These are phyloP conservation scores for Anas platyrhynchos DNA, from an alignment of 2,113 vertebrate species.

Conservation along the genomic window DNA sequence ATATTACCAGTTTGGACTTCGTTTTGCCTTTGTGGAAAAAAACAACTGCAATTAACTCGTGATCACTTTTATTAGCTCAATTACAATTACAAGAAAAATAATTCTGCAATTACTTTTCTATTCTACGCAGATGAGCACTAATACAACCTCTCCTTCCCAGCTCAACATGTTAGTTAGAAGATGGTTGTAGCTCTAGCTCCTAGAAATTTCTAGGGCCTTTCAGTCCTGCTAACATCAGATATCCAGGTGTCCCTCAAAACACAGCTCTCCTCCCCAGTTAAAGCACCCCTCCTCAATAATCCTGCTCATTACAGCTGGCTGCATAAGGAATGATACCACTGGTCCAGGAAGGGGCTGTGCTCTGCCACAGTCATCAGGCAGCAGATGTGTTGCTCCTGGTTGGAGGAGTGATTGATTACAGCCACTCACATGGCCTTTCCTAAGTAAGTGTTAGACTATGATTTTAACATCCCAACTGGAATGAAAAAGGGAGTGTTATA, in stretches of 20 bases:
- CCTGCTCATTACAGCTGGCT: neutral
- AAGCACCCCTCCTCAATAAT: neutral
- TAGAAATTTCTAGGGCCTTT: neutral
- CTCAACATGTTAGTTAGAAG: neutral
- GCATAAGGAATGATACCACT: neutral
- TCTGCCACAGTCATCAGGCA: neutral
- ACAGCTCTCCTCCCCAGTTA: neutral
- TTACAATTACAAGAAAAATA: neutral
- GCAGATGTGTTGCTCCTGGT: neutral
- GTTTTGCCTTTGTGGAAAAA: neutral
- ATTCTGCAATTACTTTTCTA: neutral
- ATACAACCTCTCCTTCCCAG: neutral
- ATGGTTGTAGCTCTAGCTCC: neutral
- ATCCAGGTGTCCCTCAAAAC: neutral
- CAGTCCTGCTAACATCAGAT: neutral
- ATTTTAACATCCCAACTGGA: neutral
- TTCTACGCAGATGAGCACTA: neutral
- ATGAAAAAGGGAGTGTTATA: neutral
- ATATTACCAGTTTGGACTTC: neutral
- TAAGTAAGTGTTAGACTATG: neutral
- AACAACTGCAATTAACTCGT: neutral
- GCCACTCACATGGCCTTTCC: neutral
- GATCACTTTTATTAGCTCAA: neutral
- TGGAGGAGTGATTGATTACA: neutral
- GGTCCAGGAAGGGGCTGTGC: neutral